Conservation (phyloP, 2,113 vertebrate genomes). For the Rhynchopsitta pachyrhyncha region DNA sequence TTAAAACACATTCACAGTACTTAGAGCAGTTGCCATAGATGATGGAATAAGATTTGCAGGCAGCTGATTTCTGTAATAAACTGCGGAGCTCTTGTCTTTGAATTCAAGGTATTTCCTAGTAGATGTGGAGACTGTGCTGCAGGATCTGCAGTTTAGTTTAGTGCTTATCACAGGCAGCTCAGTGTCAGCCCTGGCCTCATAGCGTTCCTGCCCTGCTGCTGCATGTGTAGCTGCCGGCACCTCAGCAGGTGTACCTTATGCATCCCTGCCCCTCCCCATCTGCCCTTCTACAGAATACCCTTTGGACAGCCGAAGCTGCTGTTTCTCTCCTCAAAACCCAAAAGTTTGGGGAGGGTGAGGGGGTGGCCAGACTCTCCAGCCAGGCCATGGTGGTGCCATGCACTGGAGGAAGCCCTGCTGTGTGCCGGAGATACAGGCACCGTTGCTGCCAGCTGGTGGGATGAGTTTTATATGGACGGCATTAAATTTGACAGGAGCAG, state of each 20-base stretch:
- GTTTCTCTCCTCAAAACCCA: neutral
- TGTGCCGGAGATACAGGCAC: neutral
- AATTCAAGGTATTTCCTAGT: neutral
- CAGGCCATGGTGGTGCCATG: fast-evolving
- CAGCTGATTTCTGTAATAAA: neutral
- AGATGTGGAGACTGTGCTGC: neutral
- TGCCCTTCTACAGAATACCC: neutral
- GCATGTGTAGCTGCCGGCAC: fast-evolving
- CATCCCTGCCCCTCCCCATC: neutral
- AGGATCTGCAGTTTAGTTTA: neutral
- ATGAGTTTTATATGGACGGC: neutral
- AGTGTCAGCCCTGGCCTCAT: neutral
- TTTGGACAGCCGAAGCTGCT: neutral
- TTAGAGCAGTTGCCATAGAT: neutral
- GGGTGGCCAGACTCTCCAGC: fast-evolving
- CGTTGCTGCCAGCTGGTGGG: neutral
- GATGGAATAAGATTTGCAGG: neutral
- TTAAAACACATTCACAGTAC: neutral
- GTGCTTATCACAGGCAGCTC: neutral
- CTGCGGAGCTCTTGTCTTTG: neutral
- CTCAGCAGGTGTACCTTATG: fast-evolving
- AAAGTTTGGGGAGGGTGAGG: too few species aligned
- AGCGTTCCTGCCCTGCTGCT: neutral
- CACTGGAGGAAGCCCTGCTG: fast-evolving
- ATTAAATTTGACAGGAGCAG: neutral